Base-by-base conservation (phyloP, 2,113 vertebrate species). In the Gasterosteus nipponicus region DNA sequence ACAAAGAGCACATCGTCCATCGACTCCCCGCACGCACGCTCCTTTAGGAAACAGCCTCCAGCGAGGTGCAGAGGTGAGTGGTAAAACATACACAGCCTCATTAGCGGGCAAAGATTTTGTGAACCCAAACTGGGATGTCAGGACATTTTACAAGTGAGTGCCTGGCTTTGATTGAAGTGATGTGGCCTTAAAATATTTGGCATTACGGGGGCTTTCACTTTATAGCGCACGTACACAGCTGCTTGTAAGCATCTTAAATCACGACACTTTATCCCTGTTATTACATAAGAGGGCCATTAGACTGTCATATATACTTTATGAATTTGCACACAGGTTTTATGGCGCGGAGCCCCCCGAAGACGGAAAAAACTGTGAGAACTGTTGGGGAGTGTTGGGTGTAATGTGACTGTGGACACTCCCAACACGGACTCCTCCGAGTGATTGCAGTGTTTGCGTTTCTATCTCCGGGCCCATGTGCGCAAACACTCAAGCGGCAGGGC, bases 391-490 rank as follows among this genome's bases (percentile, higher is more conserved):
- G 58, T 61, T 84, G 31, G 72, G 69, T 81, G 77, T 78, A 75
- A 85, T 75, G 44, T n/a, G 56, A 84, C 72, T 69, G 62, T 69
- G 49, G 39, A 69, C 70, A 70, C 18, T 75, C 51, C 63, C 46
- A 54, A 46, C 49, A 74, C 14, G 74, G 69, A 75, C 76, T 86
- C 41, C 56, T 80, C 38, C 1, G 5, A 80, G 72, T 74, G 42
- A 39, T 63, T 79, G 63, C 42, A 72, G 22, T 72, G 54, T 89
- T 76, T 77, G 66, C 53, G 74, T 66, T 81, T 75, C 51, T 68
- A 64, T 88, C 72, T 61, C 22, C 54, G 57, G 73, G 58, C 65
- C 79, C 77, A 86, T 78, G 69, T 81, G 75, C 78, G 75, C 80
- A 80, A 89, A 83, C 81, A 81, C 64, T 77, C 77, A 73, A 75